Evolutionary conservation across 2,113 vertebrate species (phyloP), one percentile per base, ranked within the genome.

Genomic region (Melanerpes aurifrons): DNA sequence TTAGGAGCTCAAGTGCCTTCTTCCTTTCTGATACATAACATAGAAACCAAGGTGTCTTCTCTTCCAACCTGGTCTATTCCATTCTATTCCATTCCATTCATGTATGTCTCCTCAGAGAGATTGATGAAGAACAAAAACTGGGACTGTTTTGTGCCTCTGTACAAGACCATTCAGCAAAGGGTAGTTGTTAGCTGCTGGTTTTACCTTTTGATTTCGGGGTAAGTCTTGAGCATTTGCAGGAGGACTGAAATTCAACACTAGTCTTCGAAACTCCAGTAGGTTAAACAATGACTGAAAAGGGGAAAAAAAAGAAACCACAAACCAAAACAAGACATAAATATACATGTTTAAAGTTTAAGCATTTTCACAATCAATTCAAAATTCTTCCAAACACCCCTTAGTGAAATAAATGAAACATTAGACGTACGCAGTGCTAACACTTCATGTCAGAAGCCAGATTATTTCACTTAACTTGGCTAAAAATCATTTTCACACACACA

Each of bases 201-300:
- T 97, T 97, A 99, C 99, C 98, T 99, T 99, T 97, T 99, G 99
- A 97, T 99, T 99, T 93, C 98, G 98, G 25, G 99, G 99, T 93
- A 99, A 98, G 95, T 99, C 99, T 91, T 99, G 98, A 94, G 98
- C 98, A 92, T 98, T 98, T 94, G 98, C 97, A 35, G 98, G 99
- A 57, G 99, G 98, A n/a, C 96, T 98, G 96, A 99, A 99, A 97
- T 99, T 98, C 90, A 99, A 97, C 86, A 99, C 99, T 93, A 99
- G 98, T 96, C 99, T 98, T 98, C 99, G 99, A 97, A 99, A 99
- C 97, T 99, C 99, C 97, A 99, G 97, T 40, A 98, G 96, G 78
- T 98, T 98, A 96, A 98, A 98, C 91, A 98, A 96, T 53, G 98
- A 98, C 98, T 98, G 96, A 56, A 94, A 92, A 72, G 37, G 37